A percentile compares a stretch with the other conserved stretches of the same genome.
These are phyloP conservation scores for Lepus oiostolus DNA, from an alignment of 2,797 vertebrate genomes.

Conservation along the genomic window DNA sequence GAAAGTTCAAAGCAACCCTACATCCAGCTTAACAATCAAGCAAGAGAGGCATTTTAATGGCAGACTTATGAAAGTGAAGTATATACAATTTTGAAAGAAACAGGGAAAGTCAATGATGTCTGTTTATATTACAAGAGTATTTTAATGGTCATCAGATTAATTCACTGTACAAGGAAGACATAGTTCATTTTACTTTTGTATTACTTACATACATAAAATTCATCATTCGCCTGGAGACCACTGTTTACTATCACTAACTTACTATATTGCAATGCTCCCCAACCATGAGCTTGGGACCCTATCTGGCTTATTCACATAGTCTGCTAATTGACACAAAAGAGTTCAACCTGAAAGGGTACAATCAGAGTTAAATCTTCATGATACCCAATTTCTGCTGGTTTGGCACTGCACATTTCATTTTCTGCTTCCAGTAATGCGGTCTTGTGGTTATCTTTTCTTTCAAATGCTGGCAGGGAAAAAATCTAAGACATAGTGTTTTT, in stretches of 20 bases:
- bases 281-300: not conserved
- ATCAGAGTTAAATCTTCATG: not conserved
- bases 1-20: conserved; percentile 33
- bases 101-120: conserved; percentile 23
- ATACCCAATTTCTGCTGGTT: not conserved
- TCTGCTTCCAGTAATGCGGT: not conserved
- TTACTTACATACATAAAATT: conserved; percentile 2
- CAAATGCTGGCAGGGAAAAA: not conserved
- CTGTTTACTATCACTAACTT: not conserved
- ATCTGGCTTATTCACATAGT: not conserved
- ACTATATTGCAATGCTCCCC: not conserved
- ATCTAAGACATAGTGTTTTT: not conserved
- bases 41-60: conserved; percentile 57
- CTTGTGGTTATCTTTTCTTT: conserved; percentile 8
- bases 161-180: conserved; percentile 44
- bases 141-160: conserved; percentile 61
- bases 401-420: not conserved
- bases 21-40: conserved; percentile 52
- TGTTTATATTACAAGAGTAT: conserved; percentile 43
- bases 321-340: not conserved
- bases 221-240: conserved; percentile 9
- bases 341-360: not conserved
- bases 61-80: conserved; percentile 59
- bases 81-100: conserved; percentile 62
- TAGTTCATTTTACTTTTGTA: conserved; percentile 44